Conservation (phyloP, 2,797 vertebrate species). For the Kryptopterus vitreolus region DNA sequence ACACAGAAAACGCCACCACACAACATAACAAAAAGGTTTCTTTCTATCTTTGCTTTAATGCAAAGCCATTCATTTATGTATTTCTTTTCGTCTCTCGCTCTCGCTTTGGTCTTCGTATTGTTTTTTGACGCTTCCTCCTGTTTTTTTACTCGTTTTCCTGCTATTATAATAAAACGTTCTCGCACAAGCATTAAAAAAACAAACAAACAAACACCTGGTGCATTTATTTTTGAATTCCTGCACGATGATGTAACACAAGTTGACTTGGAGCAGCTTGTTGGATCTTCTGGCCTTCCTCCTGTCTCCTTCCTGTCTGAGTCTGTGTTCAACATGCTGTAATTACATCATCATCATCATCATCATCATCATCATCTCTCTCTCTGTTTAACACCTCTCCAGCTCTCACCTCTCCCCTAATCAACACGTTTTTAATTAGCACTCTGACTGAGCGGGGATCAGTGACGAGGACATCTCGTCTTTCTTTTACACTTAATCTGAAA, state of each 20-base stretch:
- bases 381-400: slow-evolving; percentile 46
- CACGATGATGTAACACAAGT: neutral
- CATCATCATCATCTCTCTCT: slow-evolving; percentile 28
- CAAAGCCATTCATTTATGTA: too few relatives aligned
- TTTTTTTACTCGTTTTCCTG: too few relatives aligned
- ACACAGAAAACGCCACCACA: too few relatives aligned
- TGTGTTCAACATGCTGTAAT: slow-evolving; percentile 41
- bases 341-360: slow-evolving; percentile 15
- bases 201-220: too few relatives aligned
- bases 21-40: too few relatives aligned
- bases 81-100: too few relatives aligned
- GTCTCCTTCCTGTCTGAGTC: neutral
- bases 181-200: too few relatives aligned
- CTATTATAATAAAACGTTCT: too few relatives aligned
- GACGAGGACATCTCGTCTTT: neutral
- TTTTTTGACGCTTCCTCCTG: too few relatives aligned
- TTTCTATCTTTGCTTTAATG: too few relatives aligned
- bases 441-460: slow-evolving; percentile 17
- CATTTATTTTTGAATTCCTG: neutral
- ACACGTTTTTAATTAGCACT: slow-evolving; percentile 68
- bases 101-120: too few relatives aligned
- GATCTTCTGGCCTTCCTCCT: slow-evolving; percentile 20
- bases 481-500: neutral
- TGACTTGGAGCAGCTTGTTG: neutral
- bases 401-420: slow-evolving; percentile 45